Base-by-base conservation (phyloP, 2,888 invertebrate species). In the Cephus pulcher region DNA sequence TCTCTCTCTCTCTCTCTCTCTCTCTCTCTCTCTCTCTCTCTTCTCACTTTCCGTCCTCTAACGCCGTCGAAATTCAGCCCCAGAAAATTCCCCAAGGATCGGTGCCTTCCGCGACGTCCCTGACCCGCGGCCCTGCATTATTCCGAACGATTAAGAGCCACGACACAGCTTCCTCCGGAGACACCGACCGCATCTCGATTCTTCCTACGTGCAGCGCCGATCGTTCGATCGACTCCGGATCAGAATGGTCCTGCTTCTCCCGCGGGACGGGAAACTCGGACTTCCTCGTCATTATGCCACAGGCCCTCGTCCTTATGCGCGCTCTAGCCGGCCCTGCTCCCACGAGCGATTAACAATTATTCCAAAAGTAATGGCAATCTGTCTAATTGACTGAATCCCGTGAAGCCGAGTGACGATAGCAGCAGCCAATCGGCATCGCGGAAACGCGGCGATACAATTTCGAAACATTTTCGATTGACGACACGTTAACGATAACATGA, bases 11-110 rank as follows among this genome's bases (percentile, higher is more conserved):
- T 2, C 34, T 56, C 34, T 76, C 76, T 32, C 34, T 75, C 73
- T 15, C 73, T 2, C 34, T 56, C 34, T 76, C 76, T 32, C 73
- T 0, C 34, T 56, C 34, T 75, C 76, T 32, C 77, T 71, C 35
- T 76, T 34, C 77, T 69, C 74, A 78, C 35, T 35, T 12, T 12
- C 35, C 12, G 35, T 35, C 74, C 76, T 73, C 78, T 68, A 70
- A 69, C 79, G 81, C 81, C 78, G 78, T 78, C 83, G 76, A 75
- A 75, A 74, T 74, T 79, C 77, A 76, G 76, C 81, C 80, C 79
- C 82, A 84, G 86, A 86, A 87, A 86, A 88, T 56, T 89, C 88
- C 89, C 88, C 85, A 83, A 89, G 88, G 88, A 90, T 23, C 56
- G 6, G 23, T 23, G 23, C 56, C 56, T 56, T 56, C 56, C 56